phyloP scores from a whole-genome alignment of 2,113 vertebrate genomes.

The Phrynosoma blainvillii region DNA sequence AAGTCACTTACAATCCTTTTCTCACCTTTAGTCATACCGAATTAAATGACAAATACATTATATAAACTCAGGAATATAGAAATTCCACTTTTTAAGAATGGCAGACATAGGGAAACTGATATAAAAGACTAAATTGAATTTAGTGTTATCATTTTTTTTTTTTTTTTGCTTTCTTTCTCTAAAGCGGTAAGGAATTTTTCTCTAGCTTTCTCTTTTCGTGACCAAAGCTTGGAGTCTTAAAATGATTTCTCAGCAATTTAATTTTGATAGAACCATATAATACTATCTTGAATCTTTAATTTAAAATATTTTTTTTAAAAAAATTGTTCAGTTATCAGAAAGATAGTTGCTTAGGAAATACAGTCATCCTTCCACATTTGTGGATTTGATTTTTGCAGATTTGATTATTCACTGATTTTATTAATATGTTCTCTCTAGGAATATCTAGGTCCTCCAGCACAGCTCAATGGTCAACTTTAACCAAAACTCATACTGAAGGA shows the following conservation, averaged over 20 bases:
- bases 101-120: background rate
- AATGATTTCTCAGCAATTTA: slow-evolving; percentile 22
- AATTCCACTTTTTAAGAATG: background rate
- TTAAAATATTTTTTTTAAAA: slow-evolving; percentile 1
- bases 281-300: slow-evolving; percentile 27
- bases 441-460: too few relatives aligned
- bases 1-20: slow-evolving; percentile 29
- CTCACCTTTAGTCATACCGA: slow-evolving; percentile 20
- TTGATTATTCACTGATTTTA: too few relatives aligned
- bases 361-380: too few relatives aligned
- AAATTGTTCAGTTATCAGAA: background rate
- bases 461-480: too few relatives aligned
- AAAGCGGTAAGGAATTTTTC: background rate
- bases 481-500: too few relatives aligned
- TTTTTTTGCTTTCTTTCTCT: background rate
- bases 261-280: slow-evolving; percentile 15
- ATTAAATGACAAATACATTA: slow-evolving; percentile 33
- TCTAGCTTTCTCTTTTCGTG: background rate
- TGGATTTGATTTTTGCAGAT: too few relatives aligned
- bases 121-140: slow-evolving; percentile 31
- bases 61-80: slow-evolving; percentile 13
- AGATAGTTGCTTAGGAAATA: slow-evolving; percentile 19
- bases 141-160: background rate
- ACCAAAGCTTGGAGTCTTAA: background rate
- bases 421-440: too few relatives aligned